These are phyloP conservation scores for Pterois miles DNA, from an alignment of 2,797 vertebrate genomes.

Conservation along the genomic window DNA sequence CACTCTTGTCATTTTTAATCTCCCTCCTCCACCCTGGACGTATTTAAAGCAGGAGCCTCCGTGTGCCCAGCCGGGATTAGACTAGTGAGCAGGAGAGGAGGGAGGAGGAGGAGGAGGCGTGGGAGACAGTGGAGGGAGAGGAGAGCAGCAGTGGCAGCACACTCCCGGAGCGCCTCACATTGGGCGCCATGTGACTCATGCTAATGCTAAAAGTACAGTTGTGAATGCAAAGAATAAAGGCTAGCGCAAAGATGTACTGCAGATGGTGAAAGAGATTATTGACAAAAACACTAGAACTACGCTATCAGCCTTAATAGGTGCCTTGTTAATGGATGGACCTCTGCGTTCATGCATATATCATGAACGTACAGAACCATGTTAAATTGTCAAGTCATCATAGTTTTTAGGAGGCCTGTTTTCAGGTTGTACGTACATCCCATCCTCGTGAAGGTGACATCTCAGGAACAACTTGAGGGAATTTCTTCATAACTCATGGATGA, in stretches of 20 bases:
- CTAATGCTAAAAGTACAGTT: conserved; percentile 46
- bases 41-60: conserved; percentile 78
- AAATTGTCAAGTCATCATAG: background rate
- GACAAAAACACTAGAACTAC: background rate
- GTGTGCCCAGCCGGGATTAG: conserved; percentile 77
- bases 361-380: background rate
- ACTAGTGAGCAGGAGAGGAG: conserved; percentile 43
- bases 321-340: background rate
- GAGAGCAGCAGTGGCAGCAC: conserved; percentile 6
- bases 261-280: background rate
- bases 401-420: background rate
- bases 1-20: conserved; percentile 81
- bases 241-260: background rate
- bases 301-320: too few species aligned
- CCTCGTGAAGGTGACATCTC: background rate
- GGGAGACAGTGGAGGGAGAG: background rate
- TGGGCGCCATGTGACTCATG: conserved; percentile 72
- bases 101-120: conserved; percentile 18
- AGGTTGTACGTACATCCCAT: background rate
- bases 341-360: background rate
- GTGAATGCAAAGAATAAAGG: background rate
- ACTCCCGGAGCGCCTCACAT: conserved; percentile 62
- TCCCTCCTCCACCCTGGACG: conserved; percentile 65
- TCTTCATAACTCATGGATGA: background rate
- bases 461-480: background rate